phyloP scores from a whole-genome alignment of 2,113 vertebrate species.

The Canis aureus region DNA sequence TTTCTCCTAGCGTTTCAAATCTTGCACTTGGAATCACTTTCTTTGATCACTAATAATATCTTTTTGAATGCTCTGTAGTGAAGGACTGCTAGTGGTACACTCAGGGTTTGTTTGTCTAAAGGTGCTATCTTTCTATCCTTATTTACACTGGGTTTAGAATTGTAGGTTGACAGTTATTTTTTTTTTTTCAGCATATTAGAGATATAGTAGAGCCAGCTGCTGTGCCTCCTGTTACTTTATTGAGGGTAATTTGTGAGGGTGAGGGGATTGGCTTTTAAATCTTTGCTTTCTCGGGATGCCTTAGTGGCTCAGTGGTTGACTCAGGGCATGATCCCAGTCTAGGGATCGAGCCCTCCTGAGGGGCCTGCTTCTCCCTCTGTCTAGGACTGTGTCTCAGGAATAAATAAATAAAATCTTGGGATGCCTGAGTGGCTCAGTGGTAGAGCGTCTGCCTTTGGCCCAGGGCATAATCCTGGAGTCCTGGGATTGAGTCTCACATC shows the following conservation, averaged over 20 bases:
- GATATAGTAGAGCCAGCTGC: background rate
- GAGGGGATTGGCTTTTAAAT: background rate
- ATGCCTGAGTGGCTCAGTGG: too few species aligned
- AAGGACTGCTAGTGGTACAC: background rate
- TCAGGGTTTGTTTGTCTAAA: background rate
- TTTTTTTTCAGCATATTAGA: background rate
- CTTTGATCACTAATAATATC: background rate
- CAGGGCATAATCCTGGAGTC: too few species aligned
- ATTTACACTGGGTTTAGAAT: background rate
- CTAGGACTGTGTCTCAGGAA: too few species aligned
- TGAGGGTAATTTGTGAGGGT: background rate
- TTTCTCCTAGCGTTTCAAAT: background rate
- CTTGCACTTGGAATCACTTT: background rate
- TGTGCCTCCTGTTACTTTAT: background rate
- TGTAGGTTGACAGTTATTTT: background rate
- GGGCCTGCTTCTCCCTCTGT: too few species aligned
- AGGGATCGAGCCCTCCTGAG: too few species aligned
- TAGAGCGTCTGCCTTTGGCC: too few species aligned
- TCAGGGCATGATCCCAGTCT: too few species aligned
- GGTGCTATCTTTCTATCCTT: background rate
- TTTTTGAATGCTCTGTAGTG: background rate
- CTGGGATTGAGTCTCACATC: too few species aligned
- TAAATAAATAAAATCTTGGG: too few species aligned
- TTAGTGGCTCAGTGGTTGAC: too few species aligned
- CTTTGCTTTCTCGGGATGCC: too few species aligned